Conservation (phyloP, 2,888 invertebrate species). For the Sphinx pinastri region DNA sequence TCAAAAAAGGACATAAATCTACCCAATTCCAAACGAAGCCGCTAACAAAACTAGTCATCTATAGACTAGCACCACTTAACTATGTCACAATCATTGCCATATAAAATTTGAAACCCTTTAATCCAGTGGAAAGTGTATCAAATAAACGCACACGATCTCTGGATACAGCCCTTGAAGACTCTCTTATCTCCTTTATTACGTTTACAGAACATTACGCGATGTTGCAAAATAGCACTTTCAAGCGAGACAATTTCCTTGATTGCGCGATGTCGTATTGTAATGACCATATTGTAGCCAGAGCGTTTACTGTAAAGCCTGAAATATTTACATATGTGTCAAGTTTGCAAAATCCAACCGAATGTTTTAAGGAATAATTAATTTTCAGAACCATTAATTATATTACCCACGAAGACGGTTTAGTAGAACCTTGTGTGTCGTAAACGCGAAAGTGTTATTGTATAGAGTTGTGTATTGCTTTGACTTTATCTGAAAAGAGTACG, state of each 20-base stretch:
- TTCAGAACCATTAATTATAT: not conserved
- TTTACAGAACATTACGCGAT: conserved; percentile 54
- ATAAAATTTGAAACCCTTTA: no score
- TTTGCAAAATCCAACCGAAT: not conserved
- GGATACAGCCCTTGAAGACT: conserved; percentile 22
- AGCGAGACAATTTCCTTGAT: conserved; percentile 52
- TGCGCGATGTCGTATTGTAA: conserved; percentile 49
- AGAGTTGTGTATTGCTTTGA: no score
- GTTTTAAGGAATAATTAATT: conserved; percentile 10
- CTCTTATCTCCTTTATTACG: conserved; percentile 47
- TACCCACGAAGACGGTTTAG: not conserved
- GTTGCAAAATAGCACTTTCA: conserved; percentile 51
- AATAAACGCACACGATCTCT: conserved; percentile 19
- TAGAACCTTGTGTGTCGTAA: not conserved
- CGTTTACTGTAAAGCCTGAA: conserved; percentile 24
- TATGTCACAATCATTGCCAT: not conserved
- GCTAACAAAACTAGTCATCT: no score
- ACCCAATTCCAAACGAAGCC: no score
- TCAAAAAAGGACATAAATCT: no score
- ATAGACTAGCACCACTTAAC: no score
- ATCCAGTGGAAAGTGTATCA: not conserved
- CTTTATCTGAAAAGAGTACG: no score
- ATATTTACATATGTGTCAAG: not conserved
- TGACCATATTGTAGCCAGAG: conserved; percentile 41
- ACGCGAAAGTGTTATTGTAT: not conserved